Base-by-base conservation (phyloP, 2,888 invertebrate genomes). In the Rhodophaea formosa region DNA sequence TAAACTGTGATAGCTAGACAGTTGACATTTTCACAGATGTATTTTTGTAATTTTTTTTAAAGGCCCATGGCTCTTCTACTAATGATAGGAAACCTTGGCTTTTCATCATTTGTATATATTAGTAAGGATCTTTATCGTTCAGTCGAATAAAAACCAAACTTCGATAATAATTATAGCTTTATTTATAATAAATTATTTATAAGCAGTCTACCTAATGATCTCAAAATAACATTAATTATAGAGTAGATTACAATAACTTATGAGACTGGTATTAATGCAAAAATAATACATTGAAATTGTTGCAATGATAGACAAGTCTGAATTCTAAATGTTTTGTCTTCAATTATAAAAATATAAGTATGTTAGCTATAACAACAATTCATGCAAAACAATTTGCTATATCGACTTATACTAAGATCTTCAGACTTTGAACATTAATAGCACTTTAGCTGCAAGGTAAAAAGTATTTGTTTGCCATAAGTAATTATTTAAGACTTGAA, bases 171-270 rank as follows among this genome's bases (percentile, higher is more conserved):
- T 79, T 79, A 73, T 74, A 69, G 71, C 74, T 81, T 80, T 77
- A 75, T 75, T 73, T 64, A 66, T 70, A 80, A 81, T 82, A 82
- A 80, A 81, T 81, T 79, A 81, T 77, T 72, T 75, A 75, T 75
- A 82, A 79, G 82, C 82, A 78, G 76, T 82, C 80, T 81, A 79
- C 68, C 61, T 56, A 49, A 70, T 70, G 39, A 59, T 55, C 32
- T 59, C 42, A 43, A 49, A 47, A 53, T 53, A 51, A 58, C 17
- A 59, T 56, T 58, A 52, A 43, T 54, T 59, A 59, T 45, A 46
- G 10, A 45, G 17, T 39, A 39, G 17, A 35, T 51, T 49, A 51
- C 12, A 51, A 14, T 51, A 30, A 30, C 29, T 29, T 58, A 56
- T 39, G 23, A 45, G 45, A 45, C 23, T 23, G 23, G 42, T 42